These are phyloP conservation scores for Amphilophus citrinellus DNA, from an alignment of 2,113 vertebrate species.

Conservation along the genomic window DNA sequence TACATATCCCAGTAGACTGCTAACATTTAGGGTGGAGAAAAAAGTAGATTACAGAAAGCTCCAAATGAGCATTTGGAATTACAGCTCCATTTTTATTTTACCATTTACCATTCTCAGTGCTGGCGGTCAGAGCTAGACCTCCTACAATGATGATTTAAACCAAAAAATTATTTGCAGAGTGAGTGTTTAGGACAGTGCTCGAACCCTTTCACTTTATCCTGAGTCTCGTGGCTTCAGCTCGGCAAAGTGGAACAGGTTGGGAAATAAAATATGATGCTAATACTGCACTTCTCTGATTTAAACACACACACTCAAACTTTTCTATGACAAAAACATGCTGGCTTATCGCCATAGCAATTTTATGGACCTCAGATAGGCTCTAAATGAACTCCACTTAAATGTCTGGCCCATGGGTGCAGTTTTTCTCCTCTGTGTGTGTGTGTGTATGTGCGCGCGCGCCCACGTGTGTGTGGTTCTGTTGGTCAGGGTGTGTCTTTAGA, in stretches of 20 bases:
- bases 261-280: constrained; percentile 12
- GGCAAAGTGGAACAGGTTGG: not conserved
- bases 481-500: constrained; percentile 68
- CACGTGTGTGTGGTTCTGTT: not conserved
- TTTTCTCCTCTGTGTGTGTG: constrained; percentile 9
- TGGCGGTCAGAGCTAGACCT: not conserved
- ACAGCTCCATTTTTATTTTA: not conserved
- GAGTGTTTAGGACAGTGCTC: no score
- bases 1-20: not conserved
- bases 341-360: constrained; percentile 3
- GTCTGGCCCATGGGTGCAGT: not conserved
- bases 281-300: not conserved
- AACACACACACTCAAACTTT: not conserved
- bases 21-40: not conserved
- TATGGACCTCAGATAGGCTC: constrained; percentile 6
- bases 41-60: not conserved
- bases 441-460: constrained; percentile 21
- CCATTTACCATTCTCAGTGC: not conserved
- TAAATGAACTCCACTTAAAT: constrained; percentile 37
- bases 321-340: constrained; percentile 2
- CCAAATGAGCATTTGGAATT: not conserved
- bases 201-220: not conserved
- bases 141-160: not conserved
- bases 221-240: not conserved
- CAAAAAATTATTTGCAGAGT: fast-evolving